A percentile compares a stretch with the other conserved stretches of the same genome.
phyloP scores from a whole-genome alignment of 2,797 vertebrate species.

The Harpagifer antarcticus region DNA sequence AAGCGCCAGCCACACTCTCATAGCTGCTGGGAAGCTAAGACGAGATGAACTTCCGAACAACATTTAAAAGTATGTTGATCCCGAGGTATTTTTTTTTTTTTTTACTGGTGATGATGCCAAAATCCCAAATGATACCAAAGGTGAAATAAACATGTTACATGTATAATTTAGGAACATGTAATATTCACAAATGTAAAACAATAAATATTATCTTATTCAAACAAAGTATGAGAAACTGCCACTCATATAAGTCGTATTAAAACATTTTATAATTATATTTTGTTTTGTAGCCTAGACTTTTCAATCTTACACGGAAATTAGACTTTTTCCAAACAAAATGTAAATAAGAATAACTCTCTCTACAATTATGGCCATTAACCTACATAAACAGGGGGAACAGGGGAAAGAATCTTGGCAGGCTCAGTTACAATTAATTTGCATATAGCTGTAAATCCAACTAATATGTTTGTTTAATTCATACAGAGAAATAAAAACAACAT shows the following conservation, averaged over 20 bases:
- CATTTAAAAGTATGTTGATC: not conserved
- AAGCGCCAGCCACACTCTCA: conserved; percentile 22
- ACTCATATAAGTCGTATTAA: not conserved
- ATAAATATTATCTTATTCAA: not conserved
- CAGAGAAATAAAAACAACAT: too few relatives aligned
- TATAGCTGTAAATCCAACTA: too few relatives aligned
- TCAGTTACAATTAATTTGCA: not conserved
- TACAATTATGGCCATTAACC: not conserved
- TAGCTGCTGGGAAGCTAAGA: conserved; percentile 9
- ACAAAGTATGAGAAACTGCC: not conserved
- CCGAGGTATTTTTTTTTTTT: not conserved
- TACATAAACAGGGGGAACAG: not conserved
- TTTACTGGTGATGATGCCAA: not conserved
- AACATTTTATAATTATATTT: not conserved
- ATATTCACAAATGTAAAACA: not conserved
- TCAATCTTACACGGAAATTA: too few relatives aligned
- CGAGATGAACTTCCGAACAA: not conserved
- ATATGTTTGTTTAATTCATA: not conserved
- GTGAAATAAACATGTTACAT: not conserved
- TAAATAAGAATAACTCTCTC: not conserved
- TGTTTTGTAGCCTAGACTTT: too few relatives aligned
- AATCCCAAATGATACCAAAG: not conserved
- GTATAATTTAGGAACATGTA: not conserved
- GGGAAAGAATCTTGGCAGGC: not conserved
- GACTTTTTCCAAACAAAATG: too few relatives aligned